Base-by-base conservation (phyloP, 1,140 invertebrate species). In the Drosophila chauvacae region DNA sequence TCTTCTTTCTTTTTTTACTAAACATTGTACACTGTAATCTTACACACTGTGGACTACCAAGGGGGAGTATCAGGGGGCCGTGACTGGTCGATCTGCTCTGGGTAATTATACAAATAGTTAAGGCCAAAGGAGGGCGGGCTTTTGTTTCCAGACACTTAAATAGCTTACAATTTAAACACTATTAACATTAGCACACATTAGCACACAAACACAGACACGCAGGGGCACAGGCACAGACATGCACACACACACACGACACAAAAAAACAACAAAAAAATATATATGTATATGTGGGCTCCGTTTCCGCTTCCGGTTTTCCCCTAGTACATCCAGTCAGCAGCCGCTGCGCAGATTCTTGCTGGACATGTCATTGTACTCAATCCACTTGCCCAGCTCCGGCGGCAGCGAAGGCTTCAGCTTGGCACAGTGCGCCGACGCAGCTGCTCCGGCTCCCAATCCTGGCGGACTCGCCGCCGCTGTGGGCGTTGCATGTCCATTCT, bases 341-440 rank as follows among this genome's bases (percentile, higher is more conserved):
- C 87, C 93, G 75, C 94, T 94, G 28, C 94, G 93, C 47, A 95
- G 77, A 62, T 93, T 94, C 68, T 94, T 94, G 64, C 95, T 95
- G 7, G 95, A 96, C 56, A 96, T 94, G 47, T 95, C 94, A 77
- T 96, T 96, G 68, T 94, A 94, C 78, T 96, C 95, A 3, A 95
- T 94, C 95, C 95, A 96, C 70, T 94, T 94, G 30, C 93, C 93
- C 6, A 93, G 93, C 81, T 96, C 95, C 26, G 92, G 81, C 18
- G 95, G 94, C 69, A 95, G 91, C 77, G 95, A 93, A 0, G 95
- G 95, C 88, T 94, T 94, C 23, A 94, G 65, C 70, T 93, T 92
- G 14, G 51, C 87, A 9, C 59, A 60, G 68, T 73, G 70, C 66
- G 50, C 66, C 45, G 69, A 9, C 11, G 64, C 59, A 51, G 58